phyloP scores from a whole-genome alignment of 1,140 invertebrate species.

The Brachionus calyciflorus region DNA sequence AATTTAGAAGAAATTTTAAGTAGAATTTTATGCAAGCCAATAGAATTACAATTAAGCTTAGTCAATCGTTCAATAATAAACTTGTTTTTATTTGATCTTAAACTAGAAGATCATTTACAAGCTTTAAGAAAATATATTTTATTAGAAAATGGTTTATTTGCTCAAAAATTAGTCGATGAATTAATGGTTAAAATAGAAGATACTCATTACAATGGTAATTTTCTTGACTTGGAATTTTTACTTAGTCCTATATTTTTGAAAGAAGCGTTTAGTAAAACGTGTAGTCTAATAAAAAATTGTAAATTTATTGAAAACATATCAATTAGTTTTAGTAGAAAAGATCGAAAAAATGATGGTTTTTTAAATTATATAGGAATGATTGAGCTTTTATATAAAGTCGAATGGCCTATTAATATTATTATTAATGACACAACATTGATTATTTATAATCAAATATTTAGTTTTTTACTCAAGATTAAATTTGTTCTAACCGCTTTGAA shows the following conservation, averaged over 20 bases:
- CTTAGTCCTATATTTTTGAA: slow-evolving; percentile 34
- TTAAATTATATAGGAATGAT: slow-evolving; percentile 37
- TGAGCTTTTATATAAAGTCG: neutral
- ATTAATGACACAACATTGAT: neutral
- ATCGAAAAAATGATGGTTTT: neutral
- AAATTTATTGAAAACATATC: slow-evolving; percentile 12
- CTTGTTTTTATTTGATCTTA: slow-evolving; percentile 30
- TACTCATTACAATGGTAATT: neutral
- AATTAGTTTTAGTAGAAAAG: neutral
- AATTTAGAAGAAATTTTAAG: slow-evolving; percentile 36
- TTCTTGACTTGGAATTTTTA: neutral
- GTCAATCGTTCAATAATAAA: slow-evolving; percentile 7
- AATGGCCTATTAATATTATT: slow-evolving; percentile 40
- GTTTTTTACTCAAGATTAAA: slow-evolving; percentile 37
- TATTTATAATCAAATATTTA: slow-evolving; percentile 32
- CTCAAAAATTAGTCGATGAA: slow-evolving; percentile 45
- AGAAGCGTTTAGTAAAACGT: slow-evolving; percentile 20
- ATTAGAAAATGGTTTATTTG: slow-evolving; percentile 42
- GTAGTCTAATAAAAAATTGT: slow-evolving; percentile 4
- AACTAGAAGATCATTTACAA: slow-evolving; percentile 38
- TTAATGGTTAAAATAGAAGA: neutral
- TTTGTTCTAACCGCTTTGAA: slow-evolving; percentile 31
- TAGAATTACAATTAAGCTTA: neutral
- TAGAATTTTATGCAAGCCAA: slow-evolving; percentile 35
- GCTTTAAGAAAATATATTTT: slow-evolving; percentile 39